phyloP scores from a whole-genome alignment of 2,797 vertebrate species.

The Lacerta viridis region DNA sequence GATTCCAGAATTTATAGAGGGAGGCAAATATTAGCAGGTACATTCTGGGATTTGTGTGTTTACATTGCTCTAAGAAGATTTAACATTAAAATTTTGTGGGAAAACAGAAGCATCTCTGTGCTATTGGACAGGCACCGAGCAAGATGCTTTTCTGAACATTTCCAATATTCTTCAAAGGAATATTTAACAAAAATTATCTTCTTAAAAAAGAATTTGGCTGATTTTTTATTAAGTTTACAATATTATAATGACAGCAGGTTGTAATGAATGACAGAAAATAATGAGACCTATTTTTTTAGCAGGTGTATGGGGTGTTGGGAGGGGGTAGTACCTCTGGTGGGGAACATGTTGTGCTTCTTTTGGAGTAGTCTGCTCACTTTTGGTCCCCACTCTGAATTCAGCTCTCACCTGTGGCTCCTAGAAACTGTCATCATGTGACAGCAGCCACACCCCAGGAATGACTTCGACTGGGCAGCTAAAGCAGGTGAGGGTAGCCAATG shows the following conservation, averaged over 20 bases:
- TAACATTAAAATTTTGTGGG: too few species aligned
- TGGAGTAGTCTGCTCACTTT: too few species aligned
- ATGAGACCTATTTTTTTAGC: not conserved
- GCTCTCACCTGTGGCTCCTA: too few species aligned
- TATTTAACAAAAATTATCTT: too few species aligned
- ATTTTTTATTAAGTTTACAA: conserved; percentile 4
- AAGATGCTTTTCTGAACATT: conserved; percentile 14
- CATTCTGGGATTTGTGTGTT: not conserved
- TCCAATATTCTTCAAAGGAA: not conserved
- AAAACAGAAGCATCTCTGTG: not conserved
- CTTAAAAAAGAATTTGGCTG: not conserved
- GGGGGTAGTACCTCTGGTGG: too few species aligned
- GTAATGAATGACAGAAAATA: conserved; percentile 1
- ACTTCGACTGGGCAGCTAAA: too few species aligned
- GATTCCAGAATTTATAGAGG: conserved; percentile 38
- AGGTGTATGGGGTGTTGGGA: too few species aligned
- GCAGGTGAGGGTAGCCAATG: too few species aligned
- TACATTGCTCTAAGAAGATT: not conserved
- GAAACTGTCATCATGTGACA: too few species aligned
- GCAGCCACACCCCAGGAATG: too few species aligned
- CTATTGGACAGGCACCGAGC: not conserved
- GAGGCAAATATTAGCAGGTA: conserved; percentile 9
- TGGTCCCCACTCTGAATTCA: too few species aligned
- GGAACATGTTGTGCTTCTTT: too few species aligned
- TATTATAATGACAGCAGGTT: not conserved